Evolutionary conservation across 2,797 vertebrate genomes (phyloP), one percentile per base, ranked within the genome.

Genomic region (Tadarida brasiliensis): DNA sequence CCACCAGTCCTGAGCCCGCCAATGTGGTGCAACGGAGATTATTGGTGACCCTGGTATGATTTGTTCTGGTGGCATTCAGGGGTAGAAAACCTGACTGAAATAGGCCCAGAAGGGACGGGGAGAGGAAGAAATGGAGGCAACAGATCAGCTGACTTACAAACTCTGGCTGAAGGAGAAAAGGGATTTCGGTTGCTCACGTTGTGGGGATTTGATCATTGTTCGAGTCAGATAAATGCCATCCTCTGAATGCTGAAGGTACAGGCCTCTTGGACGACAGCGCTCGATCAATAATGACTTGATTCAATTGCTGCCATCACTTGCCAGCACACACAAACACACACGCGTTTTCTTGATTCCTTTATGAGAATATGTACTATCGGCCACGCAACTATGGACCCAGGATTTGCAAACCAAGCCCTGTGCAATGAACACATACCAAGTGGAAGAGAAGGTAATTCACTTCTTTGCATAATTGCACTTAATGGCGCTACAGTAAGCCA

Each of bases 151-250:
- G 22, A 35, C 39, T 35, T 78, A 35, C 54, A 54, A 39, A 51
- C 71, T 35, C 5, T 9, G 51, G 6, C n/a, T 80, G 26, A 68
- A 76, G 26, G 11, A 3, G 33, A 68, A 91, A 54, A 65, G 3
- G n/a, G n/a, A 61, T 14, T 2, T 4, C 49, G 9, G 63, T 2
- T n/a, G 9, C n/a, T 15, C 7, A 1, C 3, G 20, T 5, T 47
- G 20, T 71, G 15, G 14, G 83, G 17, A 20, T 12, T 0, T n/a
- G 56, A 82, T 33, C 33, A 30, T 3, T 11, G 63, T 70, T 54
- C 49, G 22, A 68, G 24, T 19, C 2, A 24, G 8, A 61, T 2
- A 20, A 30, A 49, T 5, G 9, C 33, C 39, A 61, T 2, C 4
- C 1, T 19, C 24, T 4, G 10, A 6, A 24, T 0, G 10, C 12